phyloP scores from a whole-genome alignment of 2,113 vertebrate genomes.

The Corythoichthys haematopterus region DNA sequence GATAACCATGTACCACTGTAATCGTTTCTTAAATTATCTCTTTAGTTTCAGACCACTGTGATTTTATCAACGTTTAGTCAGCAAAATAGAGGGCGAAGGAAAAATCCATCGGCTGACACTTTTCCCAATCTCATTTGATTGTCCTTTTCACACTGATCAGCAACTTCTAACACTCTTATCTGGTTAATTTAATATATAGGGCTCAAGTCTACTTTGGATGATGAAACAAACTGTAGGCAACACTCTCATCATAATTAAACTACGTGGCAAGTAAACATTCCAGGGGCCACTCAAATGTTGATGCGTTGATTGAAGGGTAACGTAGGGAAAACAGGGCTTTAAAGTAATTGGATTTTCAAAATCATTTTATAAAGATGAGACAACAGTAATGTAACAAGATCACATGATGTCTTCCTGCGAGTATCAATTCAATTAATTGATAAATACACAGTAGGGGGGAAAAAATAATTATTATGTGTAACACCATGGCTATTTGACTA shows the following conservation, averaged over 20 bases:
- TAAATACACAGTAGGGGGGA: too few relatives aligned
- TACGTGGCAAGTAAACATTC: slow-evolving; percentile 15
- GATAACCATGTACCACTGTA: not conserved
- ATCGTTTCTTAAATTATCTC: slow-evolving; percentile 14
- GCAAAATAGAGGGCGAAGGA: slow-evolving; percentile 34
- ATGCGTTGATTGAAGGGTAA: slow-evolving; percentile 28
- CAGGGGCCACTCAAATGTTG: slow-evolving; percentile 24
- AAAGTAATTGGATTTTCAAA: not conserved
- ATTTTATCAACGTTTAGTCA: slow-evolving; percentile 32
- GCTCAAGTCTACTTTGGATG: slow-evolving; percentile 52
- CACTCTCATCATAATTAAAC: slow-evolving; percentile 46
- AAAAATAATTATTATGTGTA: too few relatives aligned
- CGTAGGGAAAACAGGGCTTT: not conserved
- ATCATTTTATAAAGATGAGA: not conserved
- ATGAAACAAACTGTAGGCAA: slow-evolving; percentile 55
- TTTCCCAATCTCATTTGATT: slow-evolving; percentile 22
- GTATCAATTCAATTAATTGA: not conserved
- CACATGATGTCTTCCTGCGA: not conserved
- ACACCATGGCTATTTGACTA: too few relatives aligned
- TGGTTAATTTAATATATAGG: slow-evolving; percentile 46
- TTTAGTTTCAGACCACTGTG: slow-evolving; percentile 19
- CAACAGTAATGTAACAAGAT: not conserved
- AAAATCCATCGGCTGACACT: slow-evolving; percentile 25
- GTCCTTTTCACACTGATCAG: slow-evolving; percentile 47
- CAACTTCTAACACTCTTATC: slow-evolving; percentile 54